A percentile compares a stretch with the other conserved stretches of the same genome.
These are phyloP conservation scores for Kuschelorhynchus macadamiae DNA, from an alignment of 2,888 invertebrate genomes.

Conservation along the genomic window DNA sequence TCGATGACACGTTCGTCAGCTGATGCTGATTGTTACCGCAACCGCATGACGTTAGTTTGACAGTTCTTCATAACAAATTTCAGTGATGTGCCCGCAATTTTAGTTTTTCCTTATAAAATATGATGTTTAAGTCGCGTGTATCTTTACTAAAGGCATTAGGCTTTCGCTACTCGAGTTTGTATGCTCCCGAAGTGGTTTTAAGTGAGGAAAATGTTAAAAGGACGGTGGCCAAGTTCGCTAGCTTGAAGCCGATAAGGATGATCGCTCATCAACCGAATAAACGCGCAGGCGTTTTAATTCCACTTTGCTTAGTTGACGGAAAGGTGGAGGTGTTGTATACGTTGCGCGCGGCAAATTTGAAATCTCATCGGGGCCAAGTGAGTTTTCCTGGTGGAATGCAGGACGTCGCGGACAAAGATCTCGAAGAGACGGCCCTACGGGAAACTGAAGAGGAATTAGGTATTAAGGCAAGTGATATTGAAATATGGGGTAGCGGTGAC, in stretches of 20 bases:
- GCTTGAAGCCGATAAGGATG: slow-evolving; percentile 71
- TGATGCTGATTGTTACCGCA: too few relatives aligned
- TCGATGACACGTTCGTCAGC: too few relatives aligned
- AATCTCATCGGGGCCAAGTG: slow-evolving; percentile 83
- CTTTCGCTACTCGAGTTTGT: slow-evolving; percentile 57
- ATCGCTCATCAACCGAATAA: slow-evolving; percentile 64
- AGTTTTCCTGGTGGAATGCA: slow-evolving; percentile 80
- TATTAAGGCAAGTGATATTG: slow-evolving; percentile 73
- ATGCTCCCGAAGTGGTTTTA: slow-evolving; percentile 69
- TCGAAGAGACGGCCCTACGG: slow-evolving; percentile 82
- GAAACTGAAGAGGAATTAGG: slow-evolving; percentile 91
- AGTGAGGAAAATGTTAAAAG: slow-evolving; percentile 72
- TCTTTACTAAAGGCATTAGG: slow-evolving; percentile 44
- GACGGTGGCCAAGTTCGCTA: slow-evolving; percentile 73
- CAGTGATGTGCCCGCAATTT: slow-evolving; percentile 52
- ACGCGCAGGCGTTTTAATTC: slow-evolving; percentile 85
- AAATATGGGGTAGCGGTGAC: slow-evolving; percentile 78
- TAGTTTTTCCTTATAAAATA: slow-evolving; percentile 34
- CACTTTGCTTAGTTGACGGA: slow-evolving; percentile 79
- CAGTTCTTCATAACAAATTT: slow-evolving; percentile 34
- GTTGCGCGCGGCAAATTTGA: slow-evolving; percentile 79
- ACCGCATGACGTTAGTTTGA: too few relatives aligned
- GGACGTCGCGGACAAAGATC: slow-evolving; percentile 74
- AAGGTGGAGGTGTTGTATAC: slow-evolving; percentile 86
- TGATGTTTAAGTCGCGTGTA: slow-evolving; percentile 50